phyloP scores from a whole-genome alignment of 2,113 vertebrate genomes.

The Arothron firmamentum region DNA sequence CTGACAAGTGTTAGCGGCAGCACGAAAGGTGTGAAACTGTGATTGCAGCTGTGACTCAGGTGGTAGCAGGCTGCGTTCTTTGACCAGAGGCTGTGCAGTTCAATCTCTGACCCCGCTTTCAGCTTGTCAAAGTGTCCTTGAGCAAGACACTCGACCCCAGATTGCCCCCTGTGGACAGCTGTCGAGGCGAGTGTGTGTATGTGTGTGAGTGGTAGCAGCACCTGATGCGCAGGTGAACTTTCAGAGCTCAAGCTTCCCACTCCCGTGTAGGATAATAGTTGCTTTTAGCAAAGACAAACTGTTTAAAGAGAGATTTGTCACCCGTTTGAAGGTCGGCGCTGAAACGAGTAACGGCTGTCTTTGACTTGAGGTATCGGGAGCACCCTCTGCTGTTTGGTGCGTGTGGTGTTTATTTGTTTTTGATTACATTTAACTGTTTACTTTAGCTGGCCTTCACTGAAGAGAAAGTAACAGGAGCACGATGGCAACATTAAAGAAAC shows the following conservation, averaged over 20 bases:
- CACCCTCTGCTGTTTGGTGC: too few species aligned
- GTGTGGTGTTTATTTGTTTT: too few species aligned
- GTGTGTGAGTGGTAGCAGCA: too few species aligned
- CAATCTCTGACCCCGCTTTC: neutral
- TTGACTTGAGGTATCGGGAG: too few species aligned
- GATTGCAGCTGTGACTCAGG: neutral
- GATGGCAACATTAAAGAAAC: conserved; percentile 9
- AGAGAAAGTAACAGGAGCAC: conserved; percentile 21
- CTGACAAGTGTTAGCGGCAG: too few species aligned
- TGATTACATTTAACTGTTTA: too few species aligned
- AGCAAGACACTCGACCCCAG: neutral
- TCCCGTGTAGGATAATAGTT: conserved; percentile 10
- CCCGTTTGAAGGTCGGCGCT: too few species aligned
- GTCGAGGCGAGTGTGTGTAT: too few species aligned
- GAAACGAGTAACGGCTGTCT: too few species aligned
- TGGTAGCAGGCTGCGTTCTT: too few species aligned
- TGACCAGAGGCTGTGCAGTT: neutral
- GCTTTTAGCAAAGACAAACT: conserved; percentile 9
- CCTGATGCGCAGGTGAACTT: neutral
- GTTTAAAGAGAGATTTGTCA: too few species aligned
- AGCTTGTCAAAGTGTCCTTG: neutral
- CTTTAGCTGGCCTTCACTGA: neutral
- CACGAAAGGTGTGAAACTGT: neutral
- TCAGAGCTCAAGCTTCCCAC: conserved; percentile 6
- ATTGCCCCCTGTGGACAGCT: neutral